Evolutionary conservation across 2,797 vertebrate species (phyloP).

Genomic region (Steatocranus sp.): DNA sequence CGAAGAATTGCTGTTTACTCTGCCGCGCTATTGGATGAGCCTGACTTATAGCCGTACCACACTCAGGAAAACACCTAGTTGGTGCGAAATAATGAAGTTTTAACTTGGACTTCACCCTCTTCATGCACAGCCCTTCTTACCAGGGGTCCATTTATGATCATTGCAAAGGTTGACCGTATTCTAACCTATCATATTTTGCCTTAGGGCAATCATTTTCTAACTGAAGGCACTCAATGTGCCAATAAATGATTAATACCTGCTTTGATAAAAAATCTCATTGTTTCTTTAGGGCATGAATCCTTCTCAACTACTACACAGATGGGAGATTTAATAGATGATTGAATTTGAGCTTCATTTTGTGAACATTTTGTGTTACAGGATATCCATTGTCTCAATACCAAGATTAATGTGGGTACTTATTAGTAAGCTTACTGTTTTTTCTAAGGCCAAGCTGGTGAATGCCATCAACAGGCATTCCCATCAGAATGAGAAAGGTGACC

Average conservation of each 20-base stretch:
- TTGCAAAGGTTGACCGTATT: neutral
- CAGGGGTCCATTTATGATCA: neutral
- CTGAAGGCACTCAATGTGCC: neutral
- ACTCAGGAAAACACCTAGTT: neutral
- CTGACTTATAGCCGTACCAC: neutral
- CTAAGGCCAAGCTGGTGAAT: neutral
- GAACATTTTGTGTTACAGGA: neutral
- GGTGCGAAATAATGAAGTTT: neutral
- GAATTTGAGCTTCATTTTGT: neutral
- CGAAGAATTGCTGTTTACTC: neutral
- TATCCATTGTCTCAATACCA: neutral
- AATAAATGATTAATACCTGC: neutral
- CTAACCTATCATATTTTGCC: neutral
- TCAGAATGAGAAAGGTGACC: constrained; percentile 29
- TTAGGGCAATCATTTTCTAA: neutral
- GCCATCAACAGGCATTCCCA: neutral
- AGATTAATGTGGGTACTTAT: neutral
- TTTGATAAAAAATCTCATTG: neutral
- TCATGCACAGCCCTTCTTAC: neutral
- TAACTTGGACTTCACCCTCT: neutral
- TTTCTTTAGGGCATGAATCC: neutral
- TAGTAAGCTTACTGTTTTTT: neutral
- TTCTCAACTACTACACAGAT: neutral
- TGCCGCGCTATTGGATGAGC: neutral
- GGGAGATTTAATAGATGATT: neutral